These are phyloP conservation scores for Chlorospingus semifuscus DNA, from an alignment of 2,797 vertebrate species.

Conservation along the genomic window DNA sequence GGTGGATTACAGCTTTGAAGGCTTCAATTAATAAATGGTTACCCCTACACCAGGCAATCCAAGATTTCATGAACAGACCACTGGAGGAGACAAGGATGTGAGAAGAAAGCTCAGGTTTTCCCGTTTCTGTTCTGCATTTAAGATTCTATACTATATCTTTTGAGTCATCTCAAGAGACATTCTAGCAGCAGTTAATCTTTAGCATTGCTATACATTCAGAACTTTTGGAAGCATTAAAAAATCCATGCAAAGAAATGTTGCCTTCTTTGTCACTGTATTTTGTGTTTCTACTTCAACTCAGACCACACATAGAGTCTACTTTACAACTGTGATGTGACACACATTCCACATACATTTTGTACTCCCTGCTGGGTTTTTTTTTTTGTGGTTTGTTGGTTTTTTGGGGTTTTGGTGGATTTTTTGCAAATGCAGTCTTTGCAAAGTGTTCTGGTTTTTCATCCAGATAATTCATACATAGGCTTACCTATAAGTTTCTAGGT, in stretches of 20 bases:
- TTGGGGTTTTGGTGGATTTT: not conserved
- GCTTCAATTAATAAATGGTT: constrained; percentile 89
- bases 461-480: not conserved
- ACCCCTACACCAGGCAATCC: constrained; percentile 85
- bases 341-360: not conserved
- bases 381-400: not conserved
- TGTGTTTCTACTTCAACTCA: not conserved
- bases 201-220: not conserved
- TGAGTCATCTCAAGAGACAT: not conserved
- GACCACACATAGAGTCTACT: not conserved
- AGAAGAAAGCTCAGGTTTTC: constrained; percentile 9
- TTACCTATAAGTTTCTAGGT: not conserved
- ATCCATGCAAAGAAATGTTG: not conserved
- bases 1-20: constrained; percentile 88
- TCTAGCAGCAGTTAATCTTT: not conserved
- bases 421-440: not conserved
- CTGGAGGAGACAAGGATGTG: constrained; percentile 88
- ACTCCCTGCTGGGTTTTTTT: accelerated
- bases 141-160: not conserved
- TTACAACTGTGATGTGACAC: not conserved
- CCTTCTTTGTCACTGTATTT: not conserved
- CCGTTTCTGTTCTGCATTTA: not conserved
- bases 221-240: constrained; percentile 32
- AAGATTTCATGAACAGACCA: constrained; percentile 84
- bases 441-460: not conserved